These are phyloP conservation scores for Hydriomena furcata DNA, from an alignment of 2,888 invertebrate species.

Conservation along the genomic window DNA sequence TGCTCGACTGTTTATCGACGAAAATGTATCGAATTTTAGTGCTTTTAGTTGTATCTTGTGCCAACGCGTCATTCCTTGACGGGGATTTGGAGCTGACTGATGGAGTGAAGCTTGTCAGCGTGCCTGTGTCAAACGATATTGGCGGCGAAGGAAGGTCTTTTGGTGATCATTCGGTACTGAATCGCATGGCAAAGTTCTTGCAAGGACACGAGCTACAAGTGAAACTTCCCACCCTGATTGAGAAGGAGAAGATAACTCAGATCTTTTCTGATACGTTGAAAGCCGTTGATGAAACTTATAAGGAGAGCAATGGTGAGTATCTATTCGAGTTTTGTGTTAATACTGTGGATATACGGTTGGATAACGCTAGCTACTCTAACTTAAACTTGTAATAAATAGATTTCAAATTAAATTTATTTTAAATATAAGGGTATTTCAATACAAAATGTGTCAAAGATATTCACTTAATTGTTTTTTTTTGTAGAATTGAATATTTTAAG, in stretches of 20 bases:
- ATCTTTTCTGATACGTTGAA: constrained; percentile 81
- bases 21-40: constrained; percentile 68
- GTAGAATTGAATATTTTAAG: too few species aligned
- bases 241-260: constrained; percentile 85
- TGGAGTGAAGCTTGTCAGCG: constrained; percentile 85
- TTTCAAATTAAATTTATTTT: too few species aligned
- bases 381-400: too few species aligned
- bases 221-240: constrained; percentile 87
- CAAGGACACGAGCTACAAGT: constrained; percentile 89
- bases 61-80: constrained; percentile 60
- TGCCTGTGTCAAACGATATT: constrained; percentile 74
- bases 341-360: too few species aligned
- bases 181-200: constrained; percentile 86
- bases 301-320: constrained; percentile 73
- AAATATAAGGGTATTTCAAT: too few species aligned
- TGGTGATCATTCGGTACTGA: constrained; percentile 81
- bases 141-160: constrained; percentile 73
- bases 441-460: too few species aligned
- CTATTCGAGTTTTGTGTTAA: not conserved
- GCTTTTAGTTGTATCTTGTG: constrained; percentile 45
- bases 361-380: too few species aligned
- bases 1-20: constrained; percentile 54
- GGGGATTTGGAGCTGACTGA: constrained; percentile 84
- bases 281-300: constrained; percentile 71
- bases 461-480: too few species aligned